Conservation (phyloP, 2,797 vertebrate genomes). For the Echeneis naucrates region DNA sequence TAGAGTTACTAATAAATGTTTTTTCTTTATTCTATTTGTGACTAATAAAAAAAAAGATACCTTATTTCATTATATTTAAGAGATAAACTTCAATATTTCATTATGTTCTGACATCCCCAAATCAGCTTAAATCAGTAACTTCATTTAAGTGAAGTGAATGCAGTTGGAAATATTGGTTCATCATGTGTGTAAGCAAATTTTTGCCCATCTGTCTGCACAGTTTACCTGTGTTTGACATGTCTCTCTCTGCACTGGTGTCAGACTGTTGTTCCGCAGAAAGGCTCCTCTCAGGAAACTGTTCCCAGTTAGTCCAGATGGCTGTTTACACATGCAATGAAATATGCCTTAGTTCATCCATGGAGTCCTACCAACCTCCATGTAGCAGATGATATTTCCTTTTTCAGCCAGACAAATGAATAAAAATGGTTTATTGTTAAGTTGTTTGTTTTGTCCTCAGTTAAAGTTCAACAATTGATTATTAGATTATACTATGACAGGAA, state of each 20-base stretch:
- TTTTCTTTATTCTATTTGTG: not conserved
- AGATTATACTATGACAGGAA: not conserved
- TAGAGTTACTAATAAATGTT: not conserved
- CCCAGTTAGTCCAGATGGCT: slow-evolving; percentile 55
- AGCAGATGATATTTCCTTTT: not conserved
- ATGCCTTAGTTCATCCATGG: slow-evolving; percentile 20
- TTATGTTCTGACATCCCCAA: no score
- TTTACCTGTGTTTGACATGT: slow-evolving; percentile 30
- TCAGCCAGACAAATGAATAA: not conserved
- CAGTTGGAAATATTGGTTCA: not conserved
- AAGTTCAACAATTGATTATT: not conserved
- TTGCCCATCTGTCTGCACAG: slow-evolving; percentile 44
- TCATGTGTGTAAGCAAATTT: slow-evolving; percentile 14
- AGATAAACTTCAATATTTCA: no score
- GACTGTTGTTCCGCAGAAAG: slow-evolving; percentile 8
- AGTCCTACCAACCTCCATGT: slow-evolving; percentile 6
- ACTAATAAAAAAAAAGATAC: no score
- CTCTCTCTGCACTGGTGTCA: slow-evolving; percentile 10
- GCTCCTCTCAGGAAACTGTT: slow-evolving; percentile 38
- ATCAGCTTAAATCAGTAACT: not conserved
- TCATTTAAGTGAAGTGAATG: not conserved
- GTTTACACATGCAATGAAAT: slow-evolving; percentile 33
- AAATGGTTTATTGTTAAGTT: slow-evolving; percentile 1
- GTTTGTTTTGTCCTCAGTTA: not conserved
- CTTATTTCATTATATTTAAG: no score